These are phyloP conservation scores for Zootoca vivipara DNA, from an alignment of 2,113 vertebrate species.

Conservation along the genomic window DNA sequence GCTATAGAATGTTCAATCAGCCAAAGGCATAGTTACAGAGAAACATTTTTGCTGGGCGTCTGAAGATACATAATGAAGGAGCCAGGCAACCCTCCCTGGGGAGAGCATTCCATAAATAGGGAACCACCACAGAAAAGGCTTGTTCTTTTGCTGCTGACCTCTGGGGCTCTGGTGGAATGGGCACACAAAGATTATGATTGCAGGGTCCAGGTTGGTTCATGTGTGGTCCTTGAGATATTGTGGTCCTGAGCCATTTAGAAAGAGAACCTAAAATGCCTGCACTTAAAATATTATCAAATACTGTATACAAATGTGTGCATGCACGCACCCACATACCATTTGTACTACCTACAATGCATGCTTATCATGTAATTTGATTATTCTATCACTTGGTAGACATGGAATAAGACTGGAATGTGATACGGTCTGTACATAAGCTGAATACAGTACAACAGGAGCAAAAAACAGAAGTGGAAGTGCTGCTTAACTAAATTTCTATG, in stretches of 20 bases:
- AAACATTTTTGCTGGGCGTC: too few relatives aligned
- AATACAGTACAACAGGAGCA: neutral
- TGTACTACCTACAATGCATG: neutral
- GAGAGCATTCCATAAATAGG: too few relatives aligned
- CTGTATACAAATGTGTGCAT: neutral
- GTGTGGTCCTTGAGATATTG: too few relatives aligned
- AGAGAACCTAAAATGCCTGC: neutral
- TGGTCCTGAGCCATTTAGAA: neutral
- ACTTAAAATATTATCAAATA: neutral
- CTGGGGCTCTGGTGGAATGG: too few relatives aligned
- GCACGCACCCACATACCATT: neutral
- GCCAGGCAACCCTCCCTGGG: too few relatives aligned
- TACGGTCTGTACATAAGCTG: neutral
- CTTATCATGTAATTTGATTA: neutral
- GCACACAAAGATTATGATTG: too few relatives aligned
- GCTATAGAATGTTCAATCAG: too few relatives aligned
- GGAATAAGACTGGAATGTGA: neutral
- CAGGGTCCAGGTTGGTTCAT: too few relatives aligned
- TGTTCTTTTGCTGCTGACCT: too few relatives aligned
- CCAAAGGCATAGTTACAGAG: too few relatives aligned
- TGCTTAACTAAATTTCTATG: constrained; percentile 5
- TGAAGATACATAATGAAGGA: too few relatives aligned
- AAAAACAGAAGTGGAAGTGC: constrained; percentile 37
- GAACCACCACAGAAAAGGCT: too few relatives aligned
- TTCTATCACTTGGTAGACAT: neutral